Percentiles rank a stretch among this genome's conserved stretches.
These are phyloP conservation scores for Endotricha flammealis DNA, from an alignment of 2,888 invertebrate species.

Conservation along the genomic window DNA sequence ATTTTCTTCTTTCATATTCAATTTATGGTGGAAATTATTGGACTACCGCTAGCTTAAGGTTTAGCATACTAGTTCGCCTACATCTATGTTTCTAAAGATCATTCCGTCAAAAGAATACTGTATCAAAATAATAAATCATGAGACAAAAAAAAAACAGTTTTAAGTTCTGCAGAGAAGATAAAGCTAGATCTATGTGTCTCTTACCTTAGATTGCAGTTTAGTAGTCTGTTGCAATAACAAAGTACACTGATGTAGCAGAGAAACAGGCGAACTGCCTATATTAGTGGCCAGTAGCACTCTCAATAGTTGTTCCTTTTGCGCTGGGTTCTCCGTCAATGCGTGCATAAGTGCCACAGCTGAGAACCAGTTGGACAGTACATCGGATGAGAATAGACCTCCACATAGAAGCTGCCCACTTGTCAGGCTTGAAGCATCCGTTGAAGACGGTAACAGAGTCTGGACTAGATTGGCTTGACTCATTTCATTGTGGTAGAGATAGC, in stretches of 20 bases:
- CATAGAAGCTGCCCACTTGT: constrained; percentile 94
- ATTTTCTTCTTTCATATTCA: no score
- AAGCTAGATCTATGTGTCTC: no score
- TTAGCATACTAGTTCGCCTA: no score
- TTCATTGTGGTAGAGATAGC: constrained; percentile 95
- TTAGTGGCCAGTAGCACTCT: constrained; percentile 93
- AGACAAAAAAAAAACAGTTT: no score
- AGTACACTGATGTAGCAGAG: constrained; percentile 93
- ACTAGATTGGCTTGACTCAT: constrained; percentile 92
- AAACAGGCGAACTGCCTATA: constrained; percentile 89
- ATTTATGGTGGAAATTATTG: no score
- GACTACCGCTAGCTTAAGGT: no score
- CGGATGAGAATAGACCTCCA: constrained; percentile 92
- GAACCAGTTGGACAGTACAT: constrained; percentile 96
- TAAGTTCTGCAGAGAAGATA: no score
- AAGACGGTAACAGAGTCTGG: constrained; percentile 93
- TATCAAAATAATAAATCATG: no score
- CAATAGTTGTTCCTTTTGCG: constrained; percentile 92
- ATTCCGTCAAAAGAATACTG: no score
- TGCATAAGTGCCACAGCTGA: constrained; percentile 94
- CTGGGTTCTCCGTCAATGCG: constrained; percentile 89
- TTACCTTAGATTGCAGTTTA: constrained; percentile 87
- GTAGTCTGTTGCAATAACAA: constrained; percentile 89
- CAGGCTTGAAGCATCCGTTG: constrained; percentile 83
- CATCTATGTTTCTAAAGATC: no score